These are phyloP conservation scores for Casuarius casuarius DNA, from an alignment of 2,113 vertebrate genomes.

Conservation along the genomic window DNA sequence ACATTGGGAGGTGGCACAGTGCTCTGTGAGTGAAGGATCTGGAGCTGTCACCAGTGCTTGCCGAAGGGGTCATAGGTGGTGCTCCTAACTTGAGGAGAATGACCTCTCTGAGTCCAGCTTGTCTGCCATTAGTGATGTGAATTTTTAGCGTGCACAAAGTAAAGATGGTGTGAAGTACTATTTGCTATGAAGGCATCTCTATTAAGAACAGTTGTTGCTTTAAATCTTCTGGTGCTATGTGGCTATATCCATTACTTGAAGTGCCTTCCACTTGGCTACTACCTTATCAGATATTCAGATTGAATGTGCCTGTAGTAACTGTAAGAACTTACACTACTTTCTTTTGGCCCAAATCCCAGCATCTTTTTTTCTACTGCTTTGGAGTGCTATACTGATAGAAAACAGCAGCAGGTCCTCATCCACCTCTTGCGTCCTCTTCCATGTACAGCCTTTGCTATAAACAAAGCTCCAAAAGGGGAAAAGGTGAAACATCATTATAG, in stretches of 20 bases:
- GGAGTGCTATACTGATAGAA: neutral
- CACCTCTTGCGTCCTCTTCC: neutral
- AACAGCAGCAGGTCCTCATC: neutral
- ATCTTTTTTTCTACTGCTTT: neutral
- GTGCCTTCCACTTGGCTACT: neutral
- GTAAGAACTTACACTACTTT: neutral
- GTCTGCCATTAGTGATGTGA: rapidly evolving
- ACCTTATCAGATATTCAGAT: rapidly evolving
- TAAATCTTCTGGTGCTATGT: neutral
- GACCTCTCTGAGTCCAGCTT: neutral
- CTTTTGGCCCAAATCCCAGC: neutral
- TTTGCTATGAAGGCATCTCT: neutral
- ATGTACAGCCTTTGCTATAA: neutral
- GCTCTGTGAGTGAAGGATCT: neutral
- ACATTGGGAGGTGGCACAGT: neutral
- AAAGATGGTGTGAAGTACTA: neutral
- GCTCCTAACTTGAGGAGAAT: neutral
- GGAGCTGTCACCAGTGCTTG: neutral
- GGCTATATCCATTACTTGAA: neutral
- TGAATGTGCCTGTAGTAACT: neutral
- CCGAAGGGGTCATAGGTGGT: neutral
- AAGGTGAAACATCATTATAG: neutral
- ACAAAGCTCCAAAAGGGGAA: neutral
- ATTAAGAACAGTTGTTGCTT: neutral
- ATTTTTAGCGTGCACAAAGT: neutral